Evolutionary conservation across 2,888 invertebrate genomes (phyloP), one percentile per base, ranked within the genome.

Genomic region (Melinopterus prodromus): DNA sequence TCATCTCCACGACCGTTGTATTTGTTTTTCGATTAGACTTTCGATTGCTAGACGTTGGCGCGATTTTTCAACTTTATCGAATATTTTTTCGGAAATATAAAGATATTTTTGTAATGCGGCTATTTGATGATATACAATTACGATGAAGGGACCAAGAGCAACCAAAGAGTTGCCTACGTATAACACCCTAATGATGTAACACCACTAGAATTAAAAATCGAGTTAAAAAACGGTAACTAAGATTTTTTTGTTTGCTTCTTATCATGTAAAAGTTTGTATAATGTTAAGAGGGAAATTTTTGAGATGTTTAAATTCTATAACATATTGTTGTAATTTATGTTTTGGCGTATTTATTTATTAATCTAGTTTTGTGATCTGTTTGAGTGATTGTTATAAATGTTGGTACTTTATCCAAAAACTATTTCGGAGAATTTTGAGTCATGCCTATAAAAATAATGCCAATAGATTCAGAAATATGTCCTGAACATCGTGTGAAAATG

Each of bases 1-100:
- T 77, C 78, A 77, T 81, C 79, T 79, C 75, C 78, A 76, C 70
- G 69, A 70, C 53, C 12, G 53, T 53, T 53, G 3, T 53, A 7
- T 53, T n/a, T 53, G 9, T 53, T 53, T 53, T 53, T 53, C 12
- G 26, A 53, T 53, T 53, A 53, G 53, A 53, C 12, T 53, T 53
- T 53, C 53, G 53, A 53, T 53, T 53, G 53, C 53, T 53, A 53
- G 53, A 53, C 1, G 7, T 53, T 53, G 0, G 53, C 5, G 12
- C 53, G 26, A 53, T 53, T 1, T 53, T 53, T 53, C 12, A 53
- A 53, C 7, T 53, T 7, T 53, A 53, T 53, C 26, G 26, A 26
- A 26, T 26, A 2, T 26, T 26, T 53, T 53, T 53, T 53, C 5
- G 9, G 53, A 53, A 53, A 53, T 53, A 53, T 53, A 53, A 53